phyloP scores from a whole-genome alignment of 2,797 vertebrate species.

The Eulemur mongoz region DNA sequence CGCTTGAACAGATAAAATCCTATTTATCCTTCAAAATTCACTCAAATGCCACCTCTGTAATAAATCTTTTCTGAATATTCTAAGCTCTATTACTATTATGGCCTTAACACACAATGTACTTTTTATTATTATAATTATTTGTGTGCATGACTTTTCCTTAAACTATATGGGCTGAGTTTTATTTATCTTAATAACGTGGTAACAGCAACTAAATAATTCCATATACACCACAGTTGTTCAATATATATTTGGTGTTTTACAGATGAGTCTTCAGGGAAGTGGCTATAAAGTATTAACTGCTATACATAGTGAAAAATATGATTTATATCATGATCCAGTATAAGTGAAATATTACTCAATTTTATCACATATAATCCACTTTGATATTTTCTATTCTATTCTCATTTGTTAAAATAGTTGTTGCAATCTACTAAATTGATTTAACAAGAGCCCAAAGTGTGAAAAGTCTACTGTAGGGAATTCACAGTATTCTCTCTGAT shows the following conservation, averaged over 20 bases:
- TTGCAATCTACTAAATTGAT: not conserved
- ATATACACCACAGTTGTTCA: not conserved
- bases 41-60: not conserved
- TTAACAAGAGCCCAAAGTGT: not conserved
- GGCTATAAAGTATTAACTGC: not conserved
- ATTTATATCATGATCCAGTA: not conserved
- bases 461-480: not conserved
- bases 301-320: not conserved
- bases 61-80: not conserved
- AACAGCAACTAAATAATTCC: not conserved
- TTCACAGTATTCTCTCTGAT: not conserved
- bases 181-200: not conserved
- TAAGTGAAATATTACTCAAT: not conserved
- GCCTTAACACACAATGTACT: not conserved
- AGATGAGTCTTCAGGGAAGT: not conserved
- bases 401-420: not conserved
- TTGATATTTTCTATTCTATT: not conserved
- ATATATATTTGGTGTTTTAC: not conserved
- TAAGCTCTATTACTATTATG: not conserved
- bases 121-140: not conserved
- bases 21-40: not conserved
- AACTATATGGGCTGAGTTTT: not conserved
- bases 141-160: not conserved
- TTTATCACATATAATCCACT: not conserved
- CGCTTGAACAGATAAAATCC: not conserved